phyloP scores from a whole-genome alignment of 2,113 vertebrate species.

The Saccopteryx leptura region DNA sequence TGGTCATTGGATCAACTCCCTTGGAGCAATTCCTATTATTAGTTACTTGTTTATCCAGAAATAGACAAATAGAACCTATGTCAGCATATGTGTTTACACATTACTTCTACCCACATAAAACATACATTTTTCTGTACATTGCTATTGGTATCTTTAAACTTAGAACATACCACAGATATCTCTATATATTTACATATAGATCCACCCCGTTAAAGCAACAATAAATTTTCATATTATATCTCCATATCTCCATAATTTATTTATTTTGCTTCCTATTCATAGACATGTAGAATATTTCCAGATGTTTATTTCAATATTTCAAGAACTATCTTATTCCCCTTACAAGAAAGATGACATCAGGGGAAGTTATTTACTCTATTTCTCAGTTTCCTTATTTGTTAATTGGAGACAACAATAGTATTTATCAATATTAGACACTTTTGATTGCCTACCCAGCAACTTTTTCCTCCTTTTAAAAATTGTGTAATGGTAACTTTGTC shows the following conservation, averaged over 20 bases:
- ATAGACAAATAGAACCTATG: background rate
- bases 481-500: background rate
- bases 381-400: background rate
- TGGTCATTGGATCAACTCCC: background rate
- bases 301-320: background rate
- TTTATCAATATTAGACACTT: background rate
- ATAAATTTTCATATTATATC: background rate
- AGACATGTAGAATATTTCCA: background rate
- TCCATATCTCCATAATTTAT: background rate
- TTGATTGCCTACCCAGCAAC: background rate
- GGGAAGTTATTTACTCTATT: background rate
- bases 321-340: background rate
- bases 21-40: background rate
- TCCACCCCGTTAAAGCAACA: background rate
- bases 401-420: background rate
- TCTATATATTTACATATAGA: background rate
- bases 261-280: background rate
- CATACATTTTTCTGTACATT: background rate
- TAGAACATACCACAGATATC: background rate
- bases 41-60: background rate
- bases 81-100: background rate
- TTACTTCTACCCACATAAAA: background rate
- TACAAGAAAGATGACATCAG: background rate
- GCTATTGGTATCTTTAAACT: background rate
- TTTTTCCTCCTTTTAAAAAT: background rate